Evolutionary conservation across 1,140 invertebrate species (phyloP).

Genomic region (Cardiocondyla obscurior): DNA sequence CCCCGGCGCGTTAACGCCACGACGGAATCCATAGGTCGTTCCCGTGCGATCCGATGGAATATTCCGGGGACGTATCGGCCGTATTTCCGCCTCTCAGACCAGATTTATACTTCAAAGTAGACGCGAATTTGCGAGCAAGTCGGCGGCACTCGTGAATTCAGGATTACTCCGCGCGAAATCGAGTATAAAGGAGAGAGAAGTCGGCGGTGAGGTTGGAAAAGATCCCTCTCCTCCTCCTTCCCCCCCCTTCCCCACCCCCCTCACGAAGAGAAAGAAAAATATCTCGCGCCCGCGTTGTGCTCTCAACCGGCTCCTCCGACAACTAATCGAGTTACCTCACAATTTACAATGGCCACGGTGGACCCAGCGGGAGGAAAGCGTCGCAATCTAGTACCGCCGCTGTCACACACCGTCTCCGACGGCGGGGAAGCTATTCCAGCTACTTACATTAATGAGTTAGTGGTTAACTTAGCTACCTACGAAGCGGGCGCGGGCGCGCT

Average conservation of each 20-base stretch:
- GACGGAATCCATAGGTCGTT: conserved; percentile 41
- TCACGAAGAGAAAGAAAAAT: neutral
- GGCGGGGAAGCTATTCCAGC: conserved; percentile 57
- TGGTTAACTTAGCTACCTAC: conserved; percentile 59
- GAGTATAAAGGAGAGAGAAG: neutral
- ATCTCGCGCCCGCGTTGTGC: neutral
- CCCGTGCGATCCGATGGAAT: conserved; percentile 39
- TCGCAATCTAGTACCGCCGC: conserved; percentile 21
- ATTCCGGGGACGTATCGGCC: conserved; percentile 39
- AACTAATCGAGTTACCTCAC: conserved; percentile 71
- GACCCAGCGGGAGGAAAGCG: conserved; percentile 15
- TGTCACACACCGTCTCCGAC: conserved; percentile 21
- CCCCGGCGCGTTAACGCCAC: conserved; percentile 61
- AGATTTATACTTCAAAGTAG: conserved; percentile 9
- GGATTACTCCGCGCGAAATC: neutral
- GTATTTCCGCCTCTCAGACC: conserved; percentile 30
- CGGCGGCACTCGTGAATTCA: neutral
- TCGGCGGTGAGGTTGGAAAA: no score
- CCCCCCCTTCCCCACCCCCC: no score
- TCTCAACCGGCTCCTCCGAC: conserved; percentile 45
- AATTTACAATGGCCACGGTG: conserved; percentile 64
- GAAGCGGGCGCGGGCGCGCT: no score
- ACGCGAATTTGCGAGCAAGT: neutral
- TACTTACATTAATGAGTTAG: conserved; percentile 79
- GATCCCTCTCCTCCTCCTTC: no score